phyloP scores from a whole-genome alignment of 2,888 invertebrate genomes.

The Tetrapedia diversipes region DNA sequence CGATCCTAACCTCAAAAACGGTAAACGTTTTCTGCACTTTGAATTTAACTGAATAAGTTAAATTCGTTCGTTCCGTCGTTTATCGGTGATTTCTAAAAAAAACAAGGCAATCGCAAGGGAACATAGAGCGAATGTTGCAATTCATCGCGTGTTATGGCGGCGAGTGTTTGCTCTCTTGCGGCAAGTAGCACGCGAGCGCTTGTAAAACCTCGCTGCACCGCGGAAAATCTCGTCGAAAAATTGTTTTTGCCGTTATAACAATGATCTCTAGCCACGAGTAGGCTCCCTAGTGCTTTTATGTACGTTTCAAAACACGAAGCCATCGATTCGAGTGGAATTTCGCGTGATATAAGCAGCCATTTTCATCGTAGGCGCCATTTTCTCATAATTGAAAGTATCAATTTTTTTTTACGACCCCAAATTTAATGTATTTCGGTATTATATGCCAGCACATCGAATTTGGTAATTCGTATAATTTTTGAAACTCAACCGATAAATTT shows the following conservation, averaged over 20 bases:
- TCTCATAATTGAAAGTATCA: not conserved
- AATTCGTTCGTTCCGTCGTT: not conserved
- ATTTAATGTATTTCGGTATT: too few species aligned
- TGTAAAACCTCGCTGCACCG: constrained; percentile 1
- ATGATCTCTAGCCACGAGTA: constrained; percentile 1
- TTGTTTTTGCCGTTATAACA: constrained; percentile 18
- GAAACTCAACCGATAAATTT: too few species aligned
- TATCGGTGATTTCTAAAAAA: not conserved
- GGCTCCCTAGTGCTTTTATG: constrained; percentile 19
- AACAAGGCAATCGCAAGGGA: not conserved
- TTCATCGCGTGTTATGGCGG: constrained; percentile 7
- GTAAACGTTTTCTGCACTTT: not conserved
- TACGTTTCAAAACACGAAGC: constrained; percentile 33
- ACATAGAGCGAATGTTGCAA: not conserved
- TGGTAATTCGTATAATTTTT: too few species aligned
- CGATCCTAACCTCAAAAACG: not conserved
- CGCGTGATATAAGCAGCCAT: constrained; percentile 34
- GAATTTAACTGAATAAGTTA: not conserved
- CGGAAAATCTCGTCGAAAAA: constrained; percentile 16
- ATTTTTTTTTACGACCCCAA: not conserved
- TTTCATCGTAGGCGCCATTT: constrained; percentile 2
- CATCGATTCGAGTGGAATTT: constrained; percentile 60
- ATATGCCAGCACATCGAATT: too few species aligned
- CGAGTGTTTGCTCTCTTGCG: not conserved
- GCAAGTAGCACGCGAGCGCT: constrained; percentile 2